These are phyloP conservation scores for Psylliodes chrysocephalus DNA, from an alignment of 2,888 invertebrate genomes.

Conservation along the genomic window DNA sequence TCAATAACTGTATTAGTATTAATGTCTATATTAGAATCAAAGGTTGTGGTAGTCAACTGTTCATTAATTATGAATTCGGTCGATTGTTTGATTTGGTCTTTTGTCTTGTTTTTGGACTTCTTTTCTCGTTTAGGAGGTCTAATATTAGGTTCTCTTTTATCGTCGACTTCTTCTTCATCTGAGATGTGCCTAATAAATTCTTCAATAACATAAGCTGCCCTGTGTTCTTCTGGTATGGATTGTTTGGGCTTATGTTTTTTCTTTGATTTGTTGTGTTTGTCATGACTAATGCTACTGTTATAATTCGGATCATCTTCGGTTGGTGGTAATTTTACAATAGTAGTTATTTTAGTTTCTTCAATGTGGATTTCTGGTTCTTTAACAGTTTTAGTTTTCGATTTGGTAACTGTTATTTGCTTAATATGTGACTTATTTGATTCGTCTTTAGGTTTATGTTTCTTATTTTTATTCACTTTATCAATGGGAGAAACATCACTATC, in stretches of 20 bases:
- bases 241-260: constrained; percentile 45
- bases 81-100: constrained; percentile 5
- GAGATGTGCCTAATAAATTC: constrained; percentile 45
- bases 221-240: constrained; percentile 36
- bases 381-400: constrained; percentile 50
- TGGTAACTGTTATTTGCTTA: constrained; percentile 47
- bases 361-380: constrained; percentile 52
- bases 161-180: constrained; percentile 30
- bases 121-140: constrained; percentile 42
- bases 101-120: constrained; percentile 37
- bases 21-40: too few species aligned
- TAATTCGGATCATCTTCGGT: too few species aligned
- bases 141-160: constrained; percentile 4
- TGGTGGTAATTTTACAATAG: constrained; percentile 47
- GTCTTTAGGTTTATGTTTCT: constrained; percentile 49
- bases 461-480: constrained; percentile 49
- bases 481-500: constrained; percentile 54
- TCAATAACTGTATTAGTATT: background rate
- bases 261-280: constrained; percentile 43
- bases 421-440: constrained; percentile 40
- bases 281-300: background rate
- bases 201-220: constrained; percentile 43
- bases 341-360: constrained; percentile 52
- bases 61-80: background rate
- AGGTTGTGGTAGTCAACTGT: background rate